Conservation (phyloP, 2,888 invertebrate species). For the Phlogophora meticulosa region DNA sequence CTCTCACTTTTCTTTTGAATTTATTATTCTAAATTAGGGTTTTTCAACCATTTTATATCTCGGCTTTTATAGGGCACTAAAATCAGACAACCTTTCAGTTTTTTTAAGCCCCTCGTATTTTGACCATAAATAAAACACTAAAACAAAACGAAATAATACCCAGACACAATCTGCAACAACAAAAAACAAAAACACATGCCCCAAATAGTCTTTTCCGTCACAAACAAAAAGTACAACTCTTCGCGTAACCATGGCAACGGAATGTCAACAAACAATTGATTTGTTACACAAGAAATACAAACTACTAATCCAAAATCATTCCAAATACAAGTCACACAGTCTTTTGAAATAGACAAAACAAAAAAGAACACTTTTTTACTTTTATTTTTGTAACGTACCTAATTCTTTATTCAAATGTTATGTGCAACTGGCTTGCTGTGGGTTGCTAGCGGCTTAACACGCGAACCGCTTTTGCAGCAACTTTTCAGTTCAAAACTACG, state of each 20-base stretch:
- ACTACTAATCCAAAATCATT: constrained; percentile 26
- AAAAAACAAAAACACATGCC: constrained; percentile 5
- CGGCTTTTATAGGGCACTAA: constrained; percentile 23
- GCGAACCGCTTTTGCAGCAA: constrained; percentile 85
- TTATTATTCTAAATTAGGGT: constrained; percentile 14
- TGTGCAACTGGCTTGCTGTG: constrained; percentile 79
- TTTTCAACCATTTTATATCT: constrained; percentile 2
- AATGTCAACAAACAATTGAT: constrained; percentile 53
- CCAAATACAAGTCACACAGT: constrained; percentile 1
- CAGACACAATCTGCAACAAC: not conserved
- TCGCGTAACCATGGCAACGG: constrained; percentile 55
- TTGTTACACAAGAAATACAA: constrained; percentile 12
- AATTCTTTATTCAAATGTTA: constrained; percentile 76
- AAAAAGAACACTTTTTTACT: not conserved
- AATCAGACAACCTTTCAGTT: not conserved
- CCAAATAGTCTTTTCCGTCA: not conserved
- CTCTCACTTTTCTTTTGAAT: constrained; percentile 15
- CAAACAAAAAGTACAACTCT: constrained; percentile 34
- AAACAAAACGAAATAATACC: not conserved
- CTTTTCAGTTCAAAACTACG: constrained; percentile 87
- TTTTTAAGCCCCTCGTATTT: not conserved
- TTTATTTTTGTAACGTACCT: not conserved
- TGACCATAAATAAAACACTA: not conserved
- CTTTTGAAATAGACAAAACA: not conserved
- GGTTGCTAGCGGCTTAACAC: constrained; percentile 81